Conservation (phyloP, 2,888 invertebrate genomes). For the Lepidochrysops patricia region DNA sequence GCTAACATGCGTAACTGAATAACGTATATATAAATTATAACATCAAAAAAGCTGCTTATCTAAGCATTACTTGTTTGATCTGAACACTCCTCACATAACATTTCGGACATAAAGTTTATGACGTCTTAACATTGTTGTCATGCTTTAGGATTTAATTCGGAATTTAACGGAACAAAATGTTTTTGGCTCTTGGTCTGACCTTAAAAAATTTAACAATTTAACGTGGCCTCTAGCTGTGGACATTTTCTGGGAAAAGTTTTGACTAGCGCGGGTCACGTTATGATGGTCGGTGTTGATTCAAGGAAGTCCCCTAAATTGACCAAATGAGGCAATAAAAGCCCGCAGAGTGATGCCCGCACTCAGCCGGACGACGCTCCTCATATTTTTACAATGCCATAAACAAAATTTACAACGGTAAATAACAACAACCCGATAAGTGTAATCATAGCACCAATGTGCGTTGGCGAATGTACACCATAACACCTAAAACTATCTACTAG, state of each 20-base stretch:
- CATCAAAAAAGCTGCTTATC: constrained; percentile 14
- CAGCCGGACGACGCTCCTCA: constrained; percentile 55
- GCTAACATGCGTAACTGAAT: too few species aligned
- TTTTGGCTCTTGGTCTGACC: background rate
- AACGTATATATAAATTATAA: constrained; percentile 1
- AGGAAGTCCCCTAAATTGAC: constrained; percentile 58
- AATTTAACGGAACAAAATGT: constrained; percentile 22
- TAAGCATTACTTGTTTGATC: constrained; percentile 51
- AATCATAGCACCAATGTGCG: too few species aligned
- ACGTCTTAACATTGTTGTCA: constrained; percentile 39
- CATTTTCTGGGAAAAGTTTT: background rate
- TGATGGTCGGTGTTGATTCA: constrained; percentile 50
- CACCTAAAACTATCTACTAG: too few species aligned
- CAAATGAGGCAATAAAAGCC: constrained; percentile 63
- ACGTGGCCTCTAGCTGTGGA: constrained; percentile 11
- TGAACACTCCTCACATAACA: constrained; percentile 24
- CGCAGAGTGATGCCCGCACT: constrained; percentile 48
- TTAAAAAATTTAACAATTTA: constrained; percentile 15
- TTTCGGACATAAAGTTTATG: constrained; percentile 52
- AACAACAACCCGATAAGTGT: too few species aligned
- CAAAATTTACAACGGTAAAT: constrained; percentile 3
- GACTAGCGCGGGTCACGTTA: constrained; percentile 28
- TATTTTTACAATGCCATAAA: constrained; percentile 43
- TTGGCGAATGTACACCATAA: too few species aligned
- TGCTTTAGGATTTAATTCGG: constrained; percentile 44